Evolutionary conservation across 2,888 invertebrate genomes (phyloP).

Genomic region (Melinaea marsaeus): DNA sequence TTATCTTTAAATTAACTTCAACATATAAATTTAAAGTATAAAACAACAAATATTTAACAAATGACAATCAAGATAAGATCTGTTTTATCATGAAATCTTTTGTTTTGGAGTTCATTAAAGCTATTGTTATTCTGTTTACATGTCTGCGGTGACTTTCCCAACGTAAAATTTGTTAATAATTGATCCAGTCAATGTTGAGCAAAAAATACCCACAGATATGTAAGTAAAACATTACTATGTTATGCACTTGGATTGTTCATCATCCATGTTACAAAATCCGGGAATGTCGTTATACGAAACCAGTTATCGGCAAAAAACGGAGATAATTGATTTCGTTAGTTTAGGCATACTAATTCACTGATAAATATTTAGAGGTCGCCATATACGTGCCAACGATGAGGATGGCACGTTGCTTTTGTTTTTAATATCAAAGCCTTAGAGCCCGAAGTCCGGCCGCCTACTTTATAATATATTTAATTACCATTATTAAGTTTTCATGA

Average conservation of each 20-base stretch:
- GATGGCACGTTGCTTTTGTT: slow-evolving; percentile 54
- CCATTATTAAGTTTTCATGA: slow-evolving; percentile 27
- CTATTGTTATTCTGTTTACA: slow-evolving; percentile 13
- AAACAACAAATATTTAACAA: too few species aligned
- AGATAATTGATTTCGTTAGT: slow-evolving; percentile 71
- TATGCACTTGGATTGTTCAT: slow-evolving; percentile 35
- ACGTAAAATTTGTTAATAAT: slow-evolving; percentile 27
- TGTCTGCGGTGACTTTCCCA: slow-evolving; percentile 20
- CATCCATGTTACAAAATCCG: slow-evolving; percentile 46
- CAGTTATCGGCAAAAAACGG: slow-evolving; percentile 53
- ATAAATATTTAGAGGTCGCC: slow-evolving; percentile 65
- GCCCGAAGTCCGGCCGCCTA: slow-evolving; percentile 37
- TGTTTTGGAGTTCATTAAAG: slow-evolving; percentile 7
- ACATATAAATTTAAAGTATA: too few species aligned
- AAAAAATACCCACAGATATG: slow-evolving; percentile 35
- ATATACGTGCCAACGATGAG: slow-evolving; percentile 59
- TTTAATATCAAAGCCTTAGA: slow-evolving; percentile 55
- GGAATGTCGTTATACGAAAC: slow-evolving; percentile 54
- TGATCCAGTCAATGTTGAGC: slow-evolving; percentile 26
- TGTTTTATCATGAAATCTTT: not conserved
- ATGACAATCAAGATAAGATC: not conserved
- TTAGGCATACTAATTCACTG: slow-evolving; percentile 71
- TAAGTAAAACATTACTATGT: slow-evolving; percentile 38
- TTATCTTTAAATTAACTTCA: too few species aligned
- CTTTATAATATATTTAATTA: slow-evolving; percentile 28